Percentiles rank a stretch among this genome's conserved stretches.
Conservation (phyloP, 1,140 invertebrate genomes). For the Drosophila bipectinata region DNA sequence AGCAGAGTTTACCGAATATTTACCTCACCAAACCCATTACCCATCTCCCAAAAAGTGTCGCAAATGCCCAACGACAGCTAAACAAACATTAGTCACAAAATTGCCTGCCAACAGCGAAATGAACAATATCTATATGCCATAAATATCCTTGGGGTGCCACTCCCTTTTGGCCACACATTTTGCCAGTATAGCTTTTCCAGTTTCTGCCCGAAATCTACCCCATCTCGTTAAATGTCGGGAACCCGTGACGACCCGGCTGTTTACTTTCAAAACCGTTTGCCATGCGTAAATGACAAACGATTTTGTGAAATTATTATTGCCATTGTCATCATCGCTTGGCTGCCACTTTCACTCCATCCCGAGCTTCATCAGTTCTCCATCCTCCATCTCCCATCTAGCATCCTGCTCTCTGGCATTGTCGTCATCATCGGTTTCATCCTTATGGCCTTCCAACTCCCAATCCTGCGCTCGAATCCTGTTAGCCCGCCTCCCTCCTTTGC, state of each 20-base stretch:
- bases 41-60: conserved; percentile 33
- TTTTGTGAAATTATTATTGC: conserved; percentile 82
- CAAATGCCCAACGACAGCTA: conserved; percentile 78
- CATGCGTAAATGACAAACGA: conserved; percentile 82
- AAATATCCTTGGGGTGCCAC: conserved; percentile 66
- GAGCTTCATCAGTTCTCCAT: conserved; percentile 3
- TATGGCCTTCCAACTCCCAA: conserved; percentile 42
- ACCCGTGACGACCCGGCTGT: conserved; percentile 72
- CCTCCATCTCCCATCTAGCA: not conserved
- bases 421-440: conserved; percentile 8
- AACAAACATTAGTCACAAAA: conserved; percentile 82
- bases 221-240: conserved; percentile 41
- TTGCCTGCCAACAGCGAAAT: conserved; percentile 78
- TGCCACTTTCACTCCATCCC: conserved; percentile 26
- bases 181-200: conserved; percentile 5
- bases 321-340: conserved; percentile 71
- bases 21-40: conserved; percentile 12
- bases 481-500: conserved; percentile 52
- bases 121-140: conserved; percentile 76
- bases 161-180: not conserved
- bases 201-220: conserved; percentile 21
- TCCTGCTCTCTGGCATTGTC: conserved; percentile 6
- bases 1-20: conserved; percentile 1
- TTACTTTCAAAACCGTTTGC: conserved; percentile 82
- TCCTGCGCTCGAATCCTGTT: conserved; percentile 39